These are phyloP conservation scores for Siderastrea radians DNA, from an alignment of 92 coral and sea anemone species.

Conservation along the genomic window DNA sequence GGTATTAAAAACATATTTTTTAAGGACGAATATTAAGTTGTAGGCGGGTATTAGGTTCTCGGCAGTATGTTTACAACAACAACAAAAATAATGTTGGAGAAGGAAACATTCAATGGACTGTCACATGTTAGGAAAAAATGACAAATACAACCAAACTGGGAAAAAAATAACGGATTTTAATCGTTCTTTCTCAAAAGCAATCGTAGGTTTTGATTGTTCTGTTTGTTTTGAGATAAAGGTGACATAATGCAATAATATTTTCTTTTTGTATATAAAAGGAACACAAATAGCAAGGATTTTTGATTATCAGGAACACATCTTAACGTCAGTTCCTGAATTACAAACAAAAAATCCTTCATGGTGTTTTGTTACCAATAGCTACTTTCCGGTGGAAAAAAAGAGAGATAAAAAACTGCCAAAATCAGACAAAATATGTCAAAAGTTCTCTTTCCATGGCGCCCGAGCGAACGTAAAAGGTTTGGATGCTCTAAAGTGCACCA, in stretches of 20 bases:
- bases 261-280: not conserved
- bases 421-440: not conserved
- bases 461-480: not conserved
- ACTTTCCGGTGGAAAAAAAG: constrained; percentile 1
- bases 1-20: too few relatives aligned
- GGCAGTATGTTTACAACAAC: too few relatives aligned
- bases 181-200: not conserved
- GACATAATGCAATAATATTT: not conserved
- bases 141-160: not conserved
- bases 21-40: too few relatives aligned
- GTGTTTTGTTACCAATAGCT: not conserved
- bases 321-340: not conserved
- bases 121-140: too few relatives aligned
- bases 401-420: not conserved
- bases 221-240: not conserved
- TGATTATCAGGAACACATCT: not conserved
- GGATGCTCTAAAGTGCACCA: not conserved
- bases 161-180: not conserved
- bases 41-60: too few relatives aligned
- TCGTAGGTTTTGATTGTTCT: not conserved
- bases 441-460: not conserved
- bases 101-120: too few relatives aligned
- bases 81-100: too few relatives aligned
- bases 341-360: not conserved
- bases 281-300: not conserved